Base-by-base conservation (phyloP, 2,888 invertebrate genomes). In the Lacanobia wlatinum region DNA sequence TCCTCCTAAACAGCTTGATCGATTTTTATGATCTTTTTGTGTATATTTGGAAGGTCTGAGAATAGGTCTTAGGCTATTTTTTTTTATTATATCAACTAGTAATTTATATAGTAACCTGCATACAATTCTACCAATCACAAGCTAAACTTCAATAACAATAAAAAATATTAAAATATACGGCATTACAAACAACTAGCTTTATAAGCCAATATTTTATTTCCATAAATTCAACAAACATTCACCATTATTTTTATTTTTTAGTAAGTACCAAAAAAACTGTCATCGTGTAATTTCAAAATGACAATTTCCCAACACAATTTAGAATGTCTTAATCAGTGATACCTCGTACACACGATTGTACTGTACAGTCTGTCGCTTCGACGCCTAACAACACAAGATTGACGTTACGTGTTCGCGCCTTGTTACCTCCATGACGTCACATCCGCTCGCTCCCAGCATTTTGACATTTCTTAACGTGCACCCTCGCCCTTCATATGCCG, bases 301-400 rank as follows among this genome's bases (percentile, higher is more conserved):
- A 64, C 53, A 38, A 59, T 40, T 68, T 55, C 38, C 12, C 16
- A 28, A 59, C 14, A 76, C 48, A 76, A 70, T 77, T 62, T 55
- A 12, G 8, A 62, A 65, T 63, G 16, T 66, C 46, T 65, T 82
- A 63, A 80, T 78, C 55, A 60, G 48, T 56, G 43, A 67, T 38
- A 59, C 18, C 12, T 46, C 46, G 46, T 43, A 21, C 34, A 40
- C 38, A 46, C 23, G 40, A 70, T 50, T 78, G 62, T 82, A n/a
- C n/a, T 78, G 62, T 28, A 73, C 46, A 73, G 52, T 52, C 66
- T 68, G 76, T 75, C 77, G 60, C 79, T 71, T 73, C 63, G 74
- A 64, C 59, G 75, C 73, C 71, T 80, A 82, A 87, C 85, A 88
- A 87, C 85, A 82, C 76, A 83, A 84, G 83, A 87, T 88, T 87